These are phyloP conservation scores for Amphipyra berbera DNA, from an alignment of 2,888 invertebrate genomes.

Conservation along the genomic window DNA sequence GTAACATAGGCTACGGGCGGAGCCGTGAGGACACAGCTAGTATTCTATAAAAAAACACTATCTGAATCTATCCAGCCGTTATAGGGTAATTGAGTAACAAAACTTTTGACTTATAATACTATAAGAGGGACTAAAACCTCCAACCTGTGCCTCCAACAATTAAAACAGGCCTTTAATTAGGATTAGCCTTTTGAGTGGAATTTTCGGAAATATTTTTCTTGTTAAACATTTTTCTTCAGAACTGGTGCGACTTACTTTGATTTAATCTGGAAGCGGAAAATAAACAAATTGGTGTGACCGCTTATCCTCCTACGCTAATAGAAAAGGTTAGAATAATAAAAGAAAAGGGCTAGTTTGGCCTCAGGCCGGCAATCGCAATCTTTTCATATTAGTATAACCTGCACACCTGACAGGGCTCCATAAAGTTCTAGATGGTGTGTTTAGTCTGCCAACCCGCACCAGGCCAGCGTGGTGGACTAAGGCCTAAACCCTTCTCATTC, in stretches of 20 bases:
- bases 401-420: too few species aligned
- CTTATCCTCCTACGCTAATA: not conserved
- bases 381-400: conserved; percentile 7
- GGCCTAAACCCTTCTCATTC: too few species aligned
- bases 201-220: conserved; percentile 16
- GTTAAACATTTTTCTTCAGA: conserved; percentile 11
- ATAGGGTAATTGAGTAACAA: conserved; percentile 1
- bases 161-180: conserved; percentile 28
- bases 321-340: conserved; percentile 19
- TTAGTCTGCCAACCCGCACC: too few species aligned
- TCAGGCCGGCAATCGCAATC: not conserved
- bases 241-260: not conserved
- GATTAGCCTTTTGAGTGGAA: conserved; percentile 7
- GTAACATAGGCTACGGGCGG: too few species aligned
- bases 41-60: too few species aligned
- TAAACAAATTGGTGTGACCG: conserved; percentile 12
- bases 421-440: too few species aligned
- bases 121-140: conserved; percentile 9
- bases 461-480: too few species aligned
- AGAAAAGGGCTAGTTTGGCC: not conserved
- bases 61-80: too few species aligned
- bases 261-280: conserved; percentile 22
- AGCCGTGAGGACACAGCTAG: too few species aligned
- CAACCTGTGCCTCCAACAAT: conserved; percentile 17
- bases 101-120: conserved; percentile 15